Evolutionary conservation across 92 coral and sea anemone species (phyloP).

Genomic region (Siderastrea radians): DNA sequence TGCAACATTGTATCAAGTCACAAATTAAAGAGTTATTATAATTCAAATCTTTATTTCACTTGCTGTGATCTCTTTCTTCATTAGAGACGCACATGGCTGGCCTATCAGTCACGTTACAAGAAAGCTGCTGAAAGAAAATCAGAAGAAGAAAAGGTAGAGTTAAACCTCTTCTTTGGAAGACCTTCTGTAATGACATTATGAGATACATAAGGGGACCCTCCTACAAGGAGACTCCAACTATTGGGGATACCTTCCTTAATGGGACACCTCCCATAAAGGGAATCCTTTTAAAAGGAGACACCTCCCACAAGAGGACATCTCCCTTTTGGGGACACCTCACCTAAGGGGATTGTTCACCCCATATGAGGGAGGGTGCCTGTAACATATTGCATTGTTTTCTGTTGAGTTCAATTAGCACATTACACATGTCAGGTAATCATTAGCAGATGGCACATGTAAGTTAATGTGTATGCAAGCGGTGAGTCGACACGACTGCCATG

Average conservation of each 20-base stretch:
- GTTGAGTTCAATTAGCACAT: no score
- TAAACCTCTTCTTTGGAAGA: neutral
- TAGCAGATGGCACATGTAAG: no score
- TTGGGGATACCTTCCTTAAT: neutral
- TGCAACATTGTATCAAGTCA: neutral
- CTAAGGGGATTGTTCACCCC: neutral
- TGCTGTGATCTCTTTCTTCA: neutral
- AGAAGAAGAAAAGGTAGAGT: constrained; percentile 83
- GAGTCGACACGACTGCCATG: no score
- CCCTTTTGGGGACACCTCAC: no score
- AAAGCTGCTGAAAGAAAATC: constrained; percentile 73
- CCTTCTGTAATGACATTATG: neutral
- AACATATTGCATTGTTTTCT: no score
- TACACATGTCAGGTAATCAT: no score
- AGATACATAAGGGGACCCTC: neutral
- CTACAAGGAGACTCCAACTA: neutral
- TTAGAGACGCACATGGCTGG: constrained; percentile 94
- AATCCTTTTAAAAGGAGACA: neutral
- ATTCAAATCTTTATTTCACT: neutral
- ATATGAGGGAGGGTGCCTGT: neutral
- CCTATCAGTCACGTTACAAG: constrained; percentile 92
- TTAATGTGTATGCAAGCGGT: no score
- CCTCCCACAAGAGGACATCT: neutral
- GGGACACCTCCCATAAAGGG: neutral
- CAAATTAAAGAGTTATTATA: neutral